Evolutionary conservation across 2,113 vertebrate genomes (phyloP).

Genomic region (Vanacampus margaritifer): DNA sequence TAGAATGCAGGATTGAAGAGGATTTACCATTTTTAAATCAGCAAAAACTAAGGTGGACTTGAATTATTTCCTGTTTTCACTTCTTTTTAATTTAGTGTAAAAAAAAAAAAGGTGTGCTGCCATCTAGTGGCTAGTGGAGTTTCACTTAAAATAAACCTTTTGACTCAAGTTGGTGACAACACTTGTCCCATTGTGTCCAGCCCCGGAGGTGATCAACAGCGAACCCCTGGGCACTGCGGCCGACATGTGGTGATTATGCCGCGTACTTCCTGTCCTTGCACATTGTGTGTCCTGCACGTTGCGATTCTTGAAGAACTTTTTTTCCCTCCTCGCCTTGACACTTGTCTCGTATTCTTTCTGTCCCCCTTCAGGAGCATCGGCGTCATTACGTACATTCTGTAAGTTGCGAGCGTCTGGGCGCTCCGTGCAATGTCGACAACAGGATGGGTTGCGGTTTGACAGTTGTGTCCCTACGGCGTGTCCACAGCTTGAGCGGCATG

Average conservation of each 20-base stretch:
- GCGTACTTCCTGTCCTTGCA: neutral
- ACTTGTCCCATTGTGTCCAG: slow-evolving; percentile 29
- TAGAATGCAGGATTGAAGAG: too few relatives aligned
- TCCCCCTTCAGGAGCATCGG: slow-evolving; percentile 76
- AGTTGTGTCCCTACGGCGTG: neutral
- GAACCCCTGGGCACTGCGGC: slow-evolving; percentile 69
- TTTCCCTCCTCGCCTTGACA: neutral
- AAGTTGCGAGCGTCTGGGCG: slow-evolving; percentile 44
- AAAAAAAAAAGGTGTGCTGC: too few relatives aligned
- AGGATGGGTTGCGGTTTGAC: neutral
- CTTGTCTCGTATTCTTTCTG: neutral
- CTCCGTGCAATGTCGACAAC: neutral
- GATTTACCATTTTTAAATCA: too few relatives aligned
- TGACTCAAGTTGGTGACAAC: neutral
- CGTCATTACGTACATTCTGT: slow-evolving; percentile 82
- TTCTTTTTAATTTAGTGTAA: neutral
- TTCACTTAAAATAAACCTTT: too few relatives aligned
- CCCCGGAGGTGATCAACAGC: slow-evolving; percentile 75
- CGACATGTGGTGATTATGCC: slow-evolving; percentile 76
- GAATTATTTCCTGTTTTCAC: neutral
- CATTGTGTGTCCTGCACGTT: neutral
- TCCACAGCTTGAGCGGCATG: slow-evolving; percentile 79
- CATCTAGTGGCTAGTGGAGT: too few relatives aligned
- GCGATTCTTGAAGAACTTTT: neutral
- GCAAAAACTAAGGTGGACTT: too few relatives aligned